A percentile compares a stretch with the other conserved stretches of the same genome.
Evolutionary conservation across 2,888 invertebrate species (phyloP).

Genomic region (Lomographa bimaculata): DNA sequence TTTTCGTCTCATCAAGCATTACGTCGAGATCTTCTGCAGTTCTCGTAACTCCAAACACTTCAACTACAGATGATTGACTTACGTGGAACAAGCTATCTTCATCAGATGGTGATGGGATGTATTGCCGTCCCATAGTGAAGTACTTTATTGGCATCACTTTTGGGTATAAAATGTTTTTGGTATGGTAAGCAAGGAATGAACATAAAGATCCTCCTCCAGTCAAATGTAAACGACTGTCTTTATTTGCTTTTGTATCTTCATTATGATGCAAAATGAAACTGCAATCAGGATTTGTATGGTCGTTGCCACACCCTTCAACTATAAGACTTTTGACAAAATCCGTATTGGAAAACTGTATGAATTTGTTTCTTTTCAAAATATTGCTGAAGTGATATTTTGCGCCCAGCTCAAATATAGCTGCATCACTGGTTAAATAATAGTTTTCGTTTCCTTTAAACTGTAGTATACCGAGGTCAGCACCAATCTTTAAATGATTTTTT

Average conservation of each 20-base stretch:
- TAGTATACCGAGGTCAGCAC: slow-evolving; percentile 74
- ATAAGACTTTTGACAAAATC: slow-evolving; percentile 91
- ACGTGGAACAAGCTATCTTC: slow-evolving; percentile 85
- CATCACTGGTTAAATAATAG: slow-evolving; percentile 86
- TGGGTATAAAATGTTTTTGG: slow-evolving; percentile 85
- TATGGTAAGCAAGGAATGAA: slow-evolving; percentile 89
- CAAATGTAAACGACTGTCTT: slow-evolving; percentile 86
- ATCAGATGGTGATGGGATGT: slow-evolving; percentile 71
- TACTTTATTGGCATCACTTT: slow-evolving; percentile 87
- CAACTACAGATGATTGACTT: slow-evolving; percentile 87
- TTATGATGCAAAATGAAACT: slow-evolving; percentile 85
- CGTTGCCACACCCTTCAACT: slow-evolving; percentile 88
- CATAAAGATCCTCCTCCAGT: slow-evolving; percentile 89
- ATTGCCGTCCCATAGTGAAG: slow-evolving; percentile 88
- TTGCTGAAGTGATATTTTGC: slow-evolving; percentile 79
- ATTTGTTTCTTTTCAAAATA: slow-evolving; percentile 71
- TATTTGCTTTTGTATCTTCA: slow-evolving; percentile 76
- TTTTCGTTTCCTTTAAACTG: slow-evolving; percentile 83
- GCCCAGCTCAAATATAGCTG: slow-evolving; percentile 88
- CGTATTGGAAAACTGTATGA: slow-evolving; percentile 87
- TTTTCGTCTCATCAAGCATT: slow-evolving; percentile 82
- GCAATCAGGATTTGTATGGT: slow-evolving; percentile 79
- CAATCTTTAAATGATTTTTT: slow-evolving; percentile 84
- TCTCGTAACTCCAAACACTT: slow-evolving; percentile 85
- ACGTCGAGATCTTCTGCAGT: slow-evolving; percentile 71